A percentile compares a stretch with the other conserved stretches of the same genome.
phyloP scores from a whole-genome alignment of 2,888 invertebrate species.

The Lasioglossum calceatum region DNA sequence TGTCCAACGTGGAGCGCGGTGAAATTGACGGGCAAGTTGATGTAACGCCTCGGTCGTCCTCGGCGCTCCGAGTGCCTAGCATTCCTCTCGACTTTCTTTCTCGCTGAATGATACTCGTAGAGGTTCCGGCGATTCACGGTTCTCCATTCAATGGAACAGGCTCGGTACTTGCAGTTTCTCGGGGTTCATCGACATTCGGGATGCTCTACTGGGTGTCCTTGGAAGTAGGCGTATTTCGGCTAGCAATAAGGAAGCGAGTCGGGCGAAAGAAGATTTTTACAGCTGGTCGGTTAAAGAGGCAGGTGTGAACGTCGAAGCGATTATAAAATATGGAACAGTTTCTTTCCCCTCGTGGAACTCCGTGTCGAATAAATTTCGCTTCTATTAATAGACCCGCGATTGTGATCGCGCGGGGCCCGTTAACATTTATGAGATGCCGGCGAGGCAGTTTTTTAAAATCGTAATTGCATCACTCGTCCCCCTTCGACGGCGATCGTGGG shows the following conservation, averaged over 20 bases:
- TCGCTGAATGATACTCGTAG: conserved; percentile 10
- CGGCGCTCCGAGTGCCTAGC: conserved; percentile 14
- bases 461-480: not conserved
- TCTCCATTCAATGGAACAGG: not conserved
- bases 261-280: not conserved
- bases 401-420: not conserved
- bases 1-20: not conserved
- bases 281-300: not conserved
- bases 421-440: conserved; percentile 1
- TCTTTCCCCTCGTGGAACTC: not conserved
- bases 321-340: conserved; percentile 2
- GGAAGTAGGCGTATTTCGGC: not conserved
- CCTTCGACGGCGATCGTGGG: not conserved
- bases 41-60: conserved; percentile 21
- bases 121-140: conserved; percentile 30
- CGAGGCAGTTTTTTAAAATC: not conserved
- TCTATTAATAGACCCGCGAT: not conserved
- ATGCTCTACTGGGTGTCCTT: not conserved
- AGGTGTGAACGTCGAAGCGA: not conserved
- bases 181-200: not conserved
- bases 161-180: conserved; percentile 12
- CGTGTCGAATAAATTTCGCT: not conserved
- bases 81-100: conserved; percentile 32
- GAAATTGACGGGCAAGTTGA: conserved; percentile 14
- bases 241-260: not conserved